Evolutionary conservation across 1,140 invertebrate species (phyloP).

Genomic region (Centruroides sculpturatus): DNA sequence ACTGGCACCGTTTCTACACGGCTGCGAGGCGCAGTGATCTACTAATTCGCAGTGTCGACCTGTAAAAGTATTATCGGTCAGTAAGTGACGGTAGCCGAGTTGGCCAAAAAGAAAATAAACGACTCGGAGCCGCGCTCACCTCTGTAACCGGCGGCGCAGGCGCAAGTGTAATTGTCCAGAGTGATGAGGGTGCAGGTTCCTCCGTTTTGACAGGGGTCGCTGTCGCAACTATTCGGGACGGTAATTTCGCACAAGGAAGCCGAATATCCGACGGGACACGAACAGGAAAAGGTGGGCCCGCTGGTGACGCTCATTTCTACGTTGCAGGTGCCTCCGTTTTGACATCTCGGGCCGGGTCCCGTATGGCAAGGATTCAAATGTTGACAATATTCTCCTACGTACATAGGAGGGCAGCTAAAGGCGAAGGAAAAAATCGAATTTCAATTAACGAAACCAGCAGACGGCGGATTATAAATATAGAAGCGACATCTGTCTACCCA

Average conservation of each 20-base stretch:
- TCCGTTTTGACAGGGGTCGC: conserved; percentile 66
- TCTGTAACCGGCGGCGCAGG: conserved; percentile 46
- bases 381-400: conserved; percentile 88
- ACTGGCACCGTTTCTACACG: conserved; percentile 66
- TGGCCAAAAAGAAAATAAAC: not conserved
- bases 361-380: conserved; percentile 68
- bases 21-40: conserved; percentile 39
- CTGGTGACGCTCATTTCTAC: conserved; percentile 47
- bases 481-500: no score
- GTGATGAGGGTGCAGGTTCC: conserved; percentile 60
- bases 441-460: no score
- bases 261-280: conserved; percentile 75
- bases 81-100: conserved; percentile 6
- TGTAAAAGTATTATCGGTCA: not conserved
- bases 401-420: conserved; percentile 77
- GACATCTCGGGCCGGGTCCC: conserved; percentile 33
- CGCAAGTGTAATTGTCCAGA: conserved; percentile 61
- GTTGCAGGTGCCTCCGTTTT: conserved; percentile 82
- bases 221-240: conserved; percentile 78
- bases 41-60: conserved; percentile 71
- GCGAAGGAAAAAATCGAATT: conserved; percentile 23
- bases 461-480: no score
- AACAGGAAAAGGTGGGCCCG: conserved; percentile 64
- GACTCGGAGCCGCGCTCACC: no score
- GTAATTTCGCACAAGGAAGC: conserved; percentile 85